phyloP scores from a whole-genome alignment of 1,140 invertebrate species.

The Drosophila pectinifera region DNA sequence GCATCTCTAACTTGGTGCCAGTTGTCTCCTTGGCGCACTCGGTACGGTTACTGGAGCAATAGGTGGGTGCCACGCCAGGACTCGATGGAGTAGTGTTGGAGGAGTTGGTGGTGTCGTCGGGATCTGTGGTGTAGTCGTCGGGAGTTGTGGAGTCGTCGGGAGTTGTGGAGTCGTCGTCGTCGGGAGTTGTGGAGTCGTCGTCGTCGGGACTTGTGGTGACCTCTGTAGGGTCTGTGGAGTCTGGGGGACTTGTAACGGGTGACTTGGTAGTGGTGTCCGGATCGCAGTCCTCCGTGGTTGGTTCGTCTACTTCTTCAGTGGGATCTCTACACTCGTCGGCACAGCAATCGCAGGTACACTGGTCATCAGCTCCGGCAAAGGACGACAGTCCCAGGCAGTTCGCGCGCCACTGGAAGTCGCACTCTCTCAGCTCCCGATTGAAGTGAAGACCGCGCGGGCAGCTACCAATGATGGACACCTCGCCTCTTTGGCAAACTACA shows the following conservation, averaged over 20 bases:
- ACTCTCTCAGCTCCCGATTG: conserved; percentile 57
- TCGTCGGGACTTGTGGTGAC: neutral
- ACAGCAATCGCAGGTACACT: conserved; percentile 61
- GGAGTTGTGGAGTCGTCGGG: conserved; percentile 2
- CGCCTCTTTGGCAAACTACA: conserved; percentile 43
- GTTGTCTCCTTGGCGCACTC: conserved; percentile 21
- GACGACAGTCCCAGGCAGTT: conserved; percentile 40
- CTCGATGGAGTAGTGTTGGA: conserved; percentile 11
- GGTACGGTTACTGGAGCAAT: conserved; percentile 33
- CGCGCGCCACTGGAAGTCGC: conserved; percentile 71
- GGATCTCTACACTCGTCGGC: conserved; percentile 46
- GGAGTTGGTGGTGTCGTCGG: conserved; percentile 3
- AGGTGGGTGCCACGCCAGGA: conserved; percentile 20
- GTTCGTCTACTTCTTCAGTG: neutral
- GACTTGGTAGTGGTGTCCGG: conserved; percentile 3
- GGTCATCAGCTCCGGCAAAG: conserved; percentile 34
- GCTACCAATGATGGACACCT: conserved; percentile 46
- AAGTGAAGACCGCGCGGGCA: conserved; percentile 68
- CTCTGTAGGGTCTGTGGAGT: conserved; percentile 3
- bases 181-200: conserved; percentile 4
- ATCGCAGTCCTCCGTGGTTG: conserved; percentile 20
- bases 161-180: too few species aligned
- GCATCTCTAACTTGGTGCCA: conserved; percentile 18
- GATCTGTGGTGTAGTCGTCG: conserved; percentile 1
- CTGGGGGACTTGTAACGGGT: neutral